phyloP scores from a whole-genome alignment of 2,888 invertebrate genomes.

The Eupithecia vulgata region DNA sequence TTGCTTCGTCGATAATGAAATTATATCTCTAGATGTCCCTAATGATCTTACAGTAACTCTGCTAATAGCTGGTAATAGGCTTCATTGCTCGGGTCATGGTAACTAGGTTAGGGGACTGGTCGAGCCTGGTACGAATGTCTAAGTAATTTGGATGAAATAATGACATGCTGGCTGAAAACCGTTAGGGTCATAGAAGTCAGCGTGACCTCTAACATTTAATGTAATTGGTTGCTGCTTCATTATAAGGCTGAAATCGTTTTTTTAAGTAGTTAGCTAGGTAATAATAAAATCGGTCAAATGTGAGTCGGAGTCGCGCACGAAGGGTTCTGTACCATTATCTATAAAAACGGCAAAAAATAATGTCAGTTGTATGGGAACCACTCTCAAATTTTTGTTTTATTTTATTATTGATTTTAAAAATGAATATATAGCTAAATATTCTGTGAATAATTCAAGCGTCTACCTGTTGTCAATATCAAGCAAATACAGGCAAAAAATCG shows the following conservation, averaged over 20 bases:
- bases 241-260: background rate
- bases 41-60: conserved; percentile 44
- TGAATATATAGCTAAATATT: too few species aligned
- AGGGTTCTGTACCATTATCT: too few species aligned
- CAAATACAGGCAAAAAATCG: too few species aligned
- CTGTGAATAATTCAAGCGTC: too few species aligned
- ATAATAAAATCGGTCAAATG: too few species aligned
- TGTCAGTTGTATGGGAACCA: too few species aligned
- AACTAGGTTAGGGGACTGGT: conserved; percentile 20
- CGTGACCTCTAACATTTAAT: background rate
- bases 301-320: too few species aligned
- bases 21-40: conserved; percentile 37
- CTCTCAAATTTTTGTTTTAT: too few species aligned
- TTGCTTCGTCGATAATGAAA: conserved; percentile 26
- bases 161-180: background rate
- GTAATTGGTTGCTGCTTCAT: background rate
- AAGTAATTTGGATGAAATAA: conserved; percentile 7
- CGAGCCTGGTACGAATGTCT: conserved; percentile 2
- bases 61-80: conserved; percentile 34
- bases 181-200: background rate
- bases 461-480: too few species aligned
- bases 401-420: too few species aligned
- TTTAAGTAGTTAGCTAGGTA: background rate
- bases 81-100: conserved; percentile 28
- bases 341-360: too few species aligned